Conservation (phyloP, 2,113 vertebrate genomes). For the Daboia siamensis region DNA sequence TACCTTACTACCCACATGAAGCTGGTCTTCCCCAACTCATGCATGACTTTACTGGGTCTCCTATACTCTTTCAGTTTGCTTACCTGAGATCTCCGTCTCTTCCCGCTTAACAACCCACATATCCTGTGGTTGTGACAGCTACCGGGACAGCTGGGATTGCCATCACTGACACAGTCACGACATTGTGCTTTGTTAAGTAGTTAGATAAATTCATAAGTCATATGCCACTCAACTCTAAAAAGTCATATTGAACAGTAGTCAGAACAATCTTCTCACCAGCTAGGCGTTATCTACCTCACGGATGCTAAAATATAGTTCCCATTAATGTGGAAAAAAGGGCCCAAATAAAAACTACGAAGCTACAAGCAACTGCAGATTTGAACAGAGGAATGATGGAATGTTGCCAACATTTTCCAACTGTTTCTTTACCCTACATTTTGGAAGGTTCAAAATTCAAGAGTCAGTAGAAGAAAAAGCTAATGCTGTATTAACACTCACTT, state of each 20-base stretch:
- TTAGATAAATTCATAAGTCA: background rate
- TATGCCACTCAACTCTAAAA: background rate
- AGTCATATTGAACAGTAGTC: background rate
- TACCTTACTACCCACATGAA: background rate
- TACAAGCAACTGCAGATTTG: background rate
- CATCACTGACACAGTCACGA: background rate
- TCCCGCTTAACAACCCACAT: background rate
- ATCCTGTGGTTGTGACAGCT: background rate
- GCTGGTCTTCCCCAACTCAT: background rate
- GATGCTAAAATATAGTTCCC: background rate
- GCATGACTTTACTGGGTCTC: background rate
- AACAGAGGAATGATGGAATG: background rate
- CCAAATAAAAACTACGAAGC: background rate
- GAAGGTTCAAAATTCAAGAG: background rate
- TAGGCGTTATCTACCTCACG: background rate
- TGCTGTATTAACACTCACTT: background rate
- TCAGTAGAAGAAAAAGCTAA: background rate
- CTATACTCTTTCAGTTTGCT: background rate
- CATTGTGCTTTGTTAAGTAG: background rate
- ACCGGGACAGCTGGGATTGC: background rate
- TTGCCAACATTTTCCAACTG: background rate
- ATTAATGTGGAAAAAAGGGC: background rate
- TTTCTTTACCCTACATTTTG: background rate
- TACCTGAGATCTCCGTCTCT: background rate
- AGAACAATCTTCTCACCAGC: background rate